These are phyloP conservation scores for Saxidomus purpurata DNA, from an alignment of 1,140 invertebrate genomes.

Conservation along the genomic window DNA sequence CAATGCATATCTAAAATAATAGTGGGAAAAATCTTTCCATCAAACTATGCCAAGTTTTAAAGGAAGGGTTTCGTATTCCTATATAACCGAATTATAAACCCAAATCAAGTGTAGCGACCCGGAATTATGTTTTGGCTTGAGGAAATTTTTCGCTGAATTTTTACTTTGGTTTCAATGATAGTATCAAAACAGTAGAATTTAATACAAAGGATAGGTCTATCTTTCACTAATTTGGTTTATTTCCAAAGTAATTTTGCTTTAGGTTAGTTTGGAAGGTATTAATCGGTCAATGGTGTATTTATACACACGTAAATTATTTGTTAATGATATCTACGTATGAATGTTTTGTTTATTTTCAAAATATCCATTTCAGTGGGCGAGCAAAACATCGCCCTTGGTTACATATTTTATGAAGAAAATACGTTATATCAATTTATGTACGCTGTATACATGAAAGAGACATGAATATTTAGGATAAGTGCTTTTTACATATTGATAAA, in stretches of 20 bases:
- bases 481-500: too few species aligned
- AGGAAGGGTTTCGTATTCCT: neutral
- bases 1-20: neutral
- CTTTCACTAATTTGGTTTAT: conserved; percentile 6
- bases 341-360: conserved; percentile 22
- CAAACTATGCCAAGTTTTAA: neutral
- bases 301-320: neutral
- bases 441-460: neutral
- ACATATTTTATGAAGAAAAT: neutral
- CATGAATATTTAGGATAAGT: neutral
- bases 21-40: neutral
- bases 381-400: neutral
- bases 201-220: neutral
- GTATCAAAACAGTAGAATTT: neutral
- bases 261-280: neutral
- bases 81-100: neutral
- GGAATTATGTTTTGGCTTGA: neutral
- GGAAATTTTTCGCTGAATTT: neutral
- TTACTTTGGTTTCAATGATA: conserved; percentile 8
- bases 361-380: neutral
- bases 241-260: neutral
- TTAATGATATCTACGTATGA: neutral
- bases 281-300: neutral
- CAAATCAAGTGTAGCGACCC: neutral
- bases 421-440: neutral